Evolutionary conservation across 2,888 invertebrate species (phyloP).

Genomic region (Malacosoma neustria): DNA sequence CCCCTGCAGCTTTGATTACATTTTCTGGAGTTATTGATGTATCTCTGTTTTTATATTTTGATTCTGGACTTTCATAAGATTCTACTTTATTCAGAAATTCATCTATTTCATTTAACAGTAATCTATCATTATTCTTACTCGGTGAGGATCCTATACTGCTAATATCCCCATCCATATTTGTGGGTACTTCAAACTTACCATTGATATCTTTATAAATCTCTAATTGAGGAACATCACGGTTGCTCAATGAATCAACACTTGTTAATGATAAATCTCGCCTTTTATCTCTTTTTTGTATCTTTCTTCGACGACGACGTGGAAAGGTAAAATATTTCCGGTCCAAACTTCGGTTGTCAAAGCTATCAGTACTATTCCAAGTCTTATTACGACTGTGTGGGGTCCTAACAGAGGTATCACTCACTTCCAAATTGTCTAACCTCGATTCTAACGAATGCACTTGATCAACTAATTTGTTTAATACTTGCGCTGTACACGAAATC

Average conservation of each 20-base stretch:
- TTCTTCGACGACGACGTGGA: conserved; percentile 52
- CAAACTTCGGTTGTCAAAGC: conserved; percentile 39
- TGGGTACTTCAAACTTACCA: conserved; percentile 11
- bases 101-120: conserved; percentile 63
- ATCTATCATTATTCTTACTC: conserved; percentile 57
- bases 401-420: conserved; percentile 36
- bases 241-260: conserved; percentile 38
- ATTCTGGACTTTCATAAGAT: conserved; percentile 52
- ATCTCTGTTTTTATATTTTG: conserved; percentile 32
- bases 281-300: conserved; percentile 25
- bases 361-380: conserved; percentile 43
- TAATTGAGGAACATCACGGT: conserved; percentile 26
- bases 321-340: conserved; percentile 57
- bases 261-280: conserved; percentile 40
- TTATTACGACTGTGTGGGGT: conserved; percentile 25
- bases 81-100: conserved; percentile 64
- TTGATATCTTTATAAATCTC: conserved; percentile 21
- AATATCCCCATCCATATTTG: conserved; percentile 64
- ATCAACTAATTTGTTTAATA: conserved; percentile 71
- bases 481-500: conserved; percentile 61
- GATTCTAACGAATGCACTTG: conserved; percentile 78
- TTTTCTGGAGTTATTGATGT: conserved; percentile 34
- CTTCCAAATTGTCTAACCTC: conserved; percentile 59
- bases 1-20: conserved; percentile 57
- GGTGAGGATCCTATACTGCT: conserved; percentile 64